Conservation (phyloP, 2,113 vertebrate genomes). For the Silurus asotus region DNA sequence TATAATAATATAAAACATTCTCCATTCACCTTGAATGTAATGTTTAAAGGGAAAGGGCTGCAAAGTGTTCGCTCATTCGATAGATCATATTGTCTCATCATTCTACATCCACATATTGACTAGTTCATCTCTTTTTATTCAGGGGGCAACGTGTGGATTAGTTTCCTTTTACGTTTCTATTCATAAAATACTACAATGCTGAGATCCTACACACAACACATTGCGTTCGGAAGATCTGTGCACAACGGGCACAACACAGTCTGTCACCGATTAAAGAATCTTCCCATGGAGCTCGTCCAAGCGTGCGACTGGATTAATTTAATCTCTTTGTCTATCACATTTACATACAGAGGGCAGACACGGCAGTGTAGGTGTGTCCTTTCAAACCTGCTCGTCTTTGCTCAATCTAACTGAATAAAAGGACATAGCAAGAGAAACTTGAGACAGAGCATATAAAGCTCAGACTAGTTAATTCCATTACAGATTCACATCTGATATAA, state of each 20-base stretch:
- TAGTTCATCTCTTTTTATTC: not conserved
- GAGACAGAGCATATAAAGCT: not conserved
- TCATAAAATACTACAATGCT: not conserved
- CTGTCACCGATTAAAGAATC: constrained; percentile 2
- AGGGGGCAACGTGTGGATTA: not conserved
- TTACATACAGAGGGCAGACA: not conserved
- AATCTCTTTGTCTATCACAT: not conserved
- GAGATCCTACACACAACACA: not conserved
- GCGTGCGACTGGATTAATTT: not conserved
- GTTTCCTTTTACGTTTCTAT: not conserved
- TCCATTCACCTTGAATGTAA: not conserved
- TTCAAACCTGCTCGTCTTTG: constrained; percentile 19
- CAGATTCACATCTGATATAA: constrained; percentile 25
- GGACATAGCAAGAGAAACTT: constrained; percentile 8
- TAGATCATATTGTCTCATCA: not conserved
- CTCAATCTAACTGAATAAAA: not conserved
- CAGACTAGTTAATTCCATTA: constrained; percentile 37
- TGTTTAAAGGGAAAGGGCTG: not conserved
- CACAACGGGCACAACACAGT: not conserved
- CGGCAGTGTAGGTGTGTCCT: not conserved
- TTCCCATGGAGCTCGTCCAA: not conserved
- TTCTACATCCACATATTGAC: not conserved
- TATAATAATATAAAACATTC: too few species aligned
- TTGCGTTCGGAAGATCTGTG: not conserved
- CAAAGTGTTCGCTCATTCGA: not conserved